Evolutionary conservation across 2,113 vertebrate species (phyloP), one percentile per base, ranked within the genome.

Genomic region (Chelonoidis abingdonii): DNA sequence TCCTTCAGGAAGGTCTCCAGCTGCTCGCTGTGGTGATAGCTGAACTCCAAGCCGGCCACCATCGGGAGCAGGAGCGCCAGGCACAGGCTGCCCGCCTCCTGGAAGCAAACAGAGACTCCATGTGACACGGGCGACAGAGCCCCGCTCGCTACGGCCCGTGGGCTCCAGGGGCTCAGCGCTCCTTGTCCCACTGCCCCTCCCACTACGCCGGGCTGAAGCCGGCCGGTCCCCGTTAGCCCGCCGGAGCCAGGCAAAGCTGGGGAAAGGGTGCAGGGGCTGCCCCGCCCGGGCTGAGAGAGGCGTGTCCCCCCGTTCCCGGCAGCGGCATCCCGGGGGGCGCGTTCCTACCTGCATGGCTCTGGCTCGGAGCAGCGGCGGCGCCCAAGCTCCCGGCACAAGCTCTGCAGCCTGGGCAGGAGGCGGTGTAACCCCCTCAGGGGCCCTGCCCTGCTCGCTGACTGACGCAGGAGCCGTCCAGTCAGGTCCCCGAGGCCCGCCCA

Each of bases 1-100:
- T 24, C 83, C 89, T 93, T 98, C 96, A 99, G 89, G 87, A 98
- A 99, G 72, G 83, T 54, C 96, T 98, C 98, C 97, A 99, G 92
- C 83, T 97, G 96, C 85, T 93, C 29, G 17, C 91, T 10, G 95
- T 97, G 97, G 96, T 99, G 99, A 95, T 99, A 99, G 65, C 31
- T 93, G 92, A 99, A 99, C 78, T 99, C 98, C 98, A 99, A 90
- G 41, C 97, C 89, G 4, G 92, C 83, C 29, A 50, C 91, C 80
- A 84, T 62, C 6, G 97, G 95, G 78, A 98, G 76, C 93, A 95
- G 81, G 5, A 97, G 89, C 9, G 79, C 11, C 29, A 98, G 84
- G 91, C 97, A 97, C 54, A 98, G 84, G 59, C 94, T 79, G 81
- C 93, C 89, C 97, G 94, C 95, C 95, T 75, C 95, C 90, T 84